Percentiles rank a stretch among this genome's conserved stretches.
These are phyloP conservation scores for Chymomyza costata DNA, from an alignment of 1,140 invertebrate genomes.

Conservation along the genomic window DNA sequence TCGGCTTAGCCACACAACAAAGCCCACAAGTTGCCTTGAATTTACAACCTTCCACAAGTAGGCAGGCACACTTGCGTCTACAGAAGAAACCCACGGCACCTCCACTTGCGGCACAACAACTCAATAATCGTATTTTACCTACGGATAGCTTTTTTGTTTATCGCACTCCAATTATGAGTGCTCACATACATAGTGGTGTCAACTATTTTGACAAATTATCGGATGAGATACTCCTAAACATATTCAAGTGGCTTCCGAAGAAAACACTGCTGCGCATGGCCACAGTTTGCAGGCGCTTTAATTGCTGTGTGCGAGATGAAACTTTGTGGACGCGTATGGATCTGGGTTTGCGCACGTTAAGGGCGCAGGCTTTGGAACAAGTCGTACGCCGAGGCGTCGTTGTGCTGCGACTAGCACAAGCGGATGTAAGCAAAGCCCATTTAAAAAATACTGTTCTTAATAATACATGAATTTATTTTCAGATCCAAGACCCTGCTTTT, in stretches of 20 bases:
- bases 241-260: slow-evolving; percentile 89
- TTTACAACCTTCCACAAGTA: slow-evolving; percentile 58
- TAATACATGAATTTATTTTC: slow-evolving; percentile 28
- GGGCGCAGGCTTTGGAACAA: slow-evolving; percentile 81
- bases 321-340: slow-evolving; percentile 89
- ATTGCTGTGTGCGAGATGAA: slow-evolving; percentile 86
- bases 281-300: slow-evolving; percentile 81
- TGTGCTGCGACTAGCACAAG: slow-evolving; percentile 85
- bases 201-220: slow-evolving; percentile 82
- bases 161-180: slow-evolving; percentile 42
- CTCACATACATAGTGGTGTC: slow-evolving; percentile 45
- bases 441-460: not conserved
- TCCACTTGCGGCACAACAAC: not conserved
- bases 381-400: slow-evolving; percentile 84
- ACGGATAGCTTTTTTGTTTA: slow-evolving; percentile 58
- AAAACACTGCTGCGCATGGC: slow-evolving; percentile 82
- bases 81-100: slow-evolving; percentile 21
- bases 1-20: slow-evolving; percentile 7
- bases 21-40: slow-evolving; percentile 28
- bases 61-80: slow-evolving; percentile 41
- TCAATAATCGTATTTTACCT: slow-evolving; percentile 8
- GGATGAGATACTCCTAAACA: slow-evolving; percentile 89
- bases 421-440: slow-evolving; percentile 77
- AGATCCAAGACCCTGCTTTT: slow-evolving; percentile 78
- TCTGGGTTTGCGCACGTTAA: slow-evolving; percentile 82